Percentiles rank a stretch among this genome's conserved stretches.
Conservation (phyloP, 2,113 vertebrate species). For the Channa argus region DNA sequence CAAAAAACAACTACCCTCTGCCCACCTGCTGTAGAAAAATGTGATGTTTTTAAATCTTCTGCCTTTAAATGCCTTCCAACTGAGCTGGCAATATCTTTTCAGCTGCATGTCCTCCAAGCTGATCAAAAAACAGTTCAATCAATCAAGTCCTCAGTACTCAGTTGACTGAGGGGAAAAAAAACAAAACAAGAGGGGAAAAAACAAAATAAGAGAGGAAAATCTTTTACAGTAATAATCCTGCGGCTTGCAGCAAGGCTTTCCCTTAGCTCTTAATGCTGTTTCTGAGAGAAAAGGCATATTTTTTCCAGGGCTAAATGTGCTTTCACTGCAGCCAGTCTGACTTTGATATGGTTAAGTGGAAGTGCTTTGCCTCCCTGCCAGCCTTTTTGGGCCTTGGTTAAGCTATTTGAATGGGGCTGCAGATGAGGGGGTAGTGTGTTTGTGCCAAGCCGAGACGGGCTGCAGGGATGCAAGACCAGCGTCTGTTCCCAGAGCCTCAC, state of each 20-base stretch:
- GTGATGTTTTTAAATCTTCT: constrained; percentile 15
- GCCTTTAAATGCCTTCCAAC: constrained; percentile 26
- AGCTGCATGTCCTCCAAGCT: constrained; percentile 23
- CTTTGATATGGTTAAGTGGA: constrained; percentile 81
- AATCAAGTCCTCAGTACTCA: constrained; percentile 14
- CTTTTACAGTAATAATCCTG: neutral
- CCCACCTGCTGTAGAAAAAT: neutral
- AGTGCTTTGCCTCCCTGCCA: constrained; percentile 72
- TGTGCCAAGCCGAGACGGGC: constrained; percentile 61
- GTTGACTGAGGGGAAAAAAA: constrained; percentile 1
- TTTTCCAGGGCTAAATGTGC: constrained; percentile 42
- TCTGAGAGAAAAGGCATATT: constrained; percentile 16
- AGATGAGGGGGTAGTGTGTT: constrained; percentile 46
- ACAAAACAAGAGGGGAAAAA: too few species aligned
- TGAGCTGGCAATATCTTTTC: neutral
- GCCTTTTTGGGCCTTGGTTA: constrained; percentile 65
- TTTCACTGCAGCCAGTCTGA: constrained; percentile 59
- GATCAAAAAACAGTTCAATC: constrained; percentile 38
- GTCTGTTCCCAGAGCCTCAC: constrained; percentile 67
- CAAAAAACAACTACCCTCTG: neutral
- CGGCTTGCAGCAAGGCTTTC: constrained; percentile 22
- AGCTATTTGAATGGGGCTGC: constrained; percentile 63
- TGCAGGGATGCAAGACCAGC: constrained; percentile 52
- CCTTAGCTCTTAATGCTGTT: constrained; percentile 31
- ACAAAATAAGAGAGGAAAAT: constrained; percentile 31